These are phyloP conservation scores for Lamellibrachia luymesi DNA, from an alignment of 1,140 invertebrate genomes.

Conservation along the genomic window DNA sequence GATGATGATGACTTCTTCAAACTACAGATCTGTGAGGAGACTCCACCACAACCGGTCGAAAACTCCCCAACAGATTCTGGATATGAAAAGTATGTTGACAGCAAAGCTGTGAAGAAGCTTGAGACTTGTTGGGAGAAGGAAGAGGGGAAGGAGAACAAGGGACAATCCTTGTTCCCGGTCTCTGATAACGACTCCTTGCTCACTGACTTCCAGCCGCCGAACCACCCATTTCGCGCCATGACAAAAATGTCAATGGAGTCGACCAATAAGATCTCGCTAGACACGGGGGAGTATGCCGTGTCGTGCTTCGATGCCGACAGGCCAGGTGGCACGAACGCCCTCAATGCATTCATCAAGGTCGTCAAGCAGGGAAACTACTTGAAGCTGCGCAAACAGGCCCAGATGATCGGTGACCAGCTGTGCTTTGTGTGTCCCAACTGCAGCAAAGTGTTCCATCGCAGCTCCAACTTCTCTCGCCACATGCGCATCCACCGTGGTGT, in stretches of 20 bases:
- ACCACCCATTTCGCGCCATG: neutral
- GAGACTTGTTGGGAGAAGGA: neutral
- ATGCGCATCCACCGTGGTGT: slow-evolving; percentile 30
- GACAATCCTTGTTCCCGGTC: neutral
- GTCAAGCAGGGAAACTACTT: slow-evolving; percentile 28
- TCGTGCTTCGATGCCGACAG: slow-evolving; percentile 11
- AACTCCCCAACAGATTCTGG: neutral
- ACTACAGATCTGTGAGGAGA: neutral
- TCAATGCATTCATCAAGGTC: slow-evolving; percentile 22
- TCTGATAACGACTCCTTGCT: neutral
- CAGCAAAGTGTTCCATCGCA: slow-evolving; percentile 27
- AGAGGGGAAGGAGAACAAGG: neutral
- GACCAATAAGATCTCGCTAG: neutral
- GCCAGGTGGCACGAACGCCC: neutral
- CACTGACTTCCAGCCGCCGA: neutral
- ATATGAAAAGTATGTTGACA: neutral
- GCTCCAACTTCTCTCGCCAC: slow-evolving; percentile 30
- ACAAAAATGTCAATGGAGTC: neutral
- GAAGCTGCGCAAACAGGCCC: slow-evolving; percentile 26
- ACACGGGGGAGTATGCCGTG: slow-evolving; percentile 26
- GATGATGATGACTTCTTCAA: neutral
- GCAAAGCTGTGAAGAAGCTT: neutral
- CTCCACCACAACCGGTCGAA: neutral
- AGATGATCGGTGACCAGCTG: slow-evolving; percentile 25
- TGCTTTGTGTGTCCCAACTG: slow-evolving; percentile 27